Conservation (phyloP, 2,888 invertebrate genomes). For the Leucoma salicis region DNA sequence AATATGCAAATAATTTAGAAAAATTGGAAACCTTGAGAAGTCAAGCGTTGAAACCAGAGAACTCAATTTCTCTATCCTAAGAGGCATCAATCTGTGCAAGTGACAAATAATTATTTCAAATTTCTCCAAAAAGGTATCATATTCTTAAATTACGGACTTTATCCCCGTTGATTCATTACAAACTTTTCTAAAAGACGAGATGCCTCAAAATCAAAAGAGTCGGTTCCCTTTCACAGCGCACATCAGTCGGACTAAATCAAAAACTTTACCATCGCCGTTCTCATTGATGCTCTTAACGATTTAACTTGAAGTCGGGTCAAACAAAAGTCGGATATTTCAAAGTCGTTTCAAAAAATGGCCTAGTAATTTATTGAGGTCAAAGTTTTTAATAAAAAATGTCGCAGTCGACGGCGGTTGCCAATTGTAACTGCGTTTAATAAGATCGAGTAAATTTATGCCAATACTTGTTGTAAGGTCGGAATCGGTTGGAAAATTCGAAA, state of each 20-base stretch:
- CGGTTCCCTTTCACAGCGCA: background rate
- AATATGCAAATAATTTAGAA: too few relatives aligned
- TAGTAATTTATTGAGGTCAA: constrained; percentile 33
- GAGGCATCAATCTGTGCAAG: too few relatives aligned
- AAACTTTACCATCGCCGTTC: constrained; percentile 29
- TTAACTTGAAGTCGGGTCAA: constrained; percentile 30
- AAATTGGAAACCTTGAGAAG: too few relatives aligned
- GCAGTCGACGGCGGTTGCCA: constrained; percentile 13
- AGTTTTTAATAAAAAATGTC: constrained; percentile 37
- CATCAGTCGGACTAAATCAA: constrained; percentile 34
- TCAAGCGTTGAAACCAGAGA: too few relatives aligned
- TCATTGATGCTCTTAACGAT: constrained; percentile 33
- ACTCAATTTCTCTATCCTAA: too few relatives aligned
- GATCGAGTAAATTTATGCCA: constrained; percentile 17
- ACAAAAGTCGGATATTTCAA: constrained; percentile 25
- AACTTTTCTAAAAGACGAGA: constrained; percentile 20
- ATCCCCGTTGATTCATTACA: constrained; percentile 21
- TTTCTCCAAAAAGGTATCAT: too few relatives aligned
- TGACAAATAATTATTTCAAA: too few relatives aligned
- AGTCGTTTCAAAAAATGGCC: constrained; percentile 28
- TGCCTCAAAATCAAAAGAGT: constrained; percentile 5
- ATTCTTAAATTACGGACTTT: constrained; percentile 2
- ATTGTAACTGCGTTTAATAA: constrained; percentile 12
- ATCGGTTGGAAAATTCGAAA: background rate
- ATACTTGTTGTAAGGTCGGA: constrained; percentile 17